Conservation (phyloP, 2,797 vertebrate species). For the Pterois miles region DNA sequence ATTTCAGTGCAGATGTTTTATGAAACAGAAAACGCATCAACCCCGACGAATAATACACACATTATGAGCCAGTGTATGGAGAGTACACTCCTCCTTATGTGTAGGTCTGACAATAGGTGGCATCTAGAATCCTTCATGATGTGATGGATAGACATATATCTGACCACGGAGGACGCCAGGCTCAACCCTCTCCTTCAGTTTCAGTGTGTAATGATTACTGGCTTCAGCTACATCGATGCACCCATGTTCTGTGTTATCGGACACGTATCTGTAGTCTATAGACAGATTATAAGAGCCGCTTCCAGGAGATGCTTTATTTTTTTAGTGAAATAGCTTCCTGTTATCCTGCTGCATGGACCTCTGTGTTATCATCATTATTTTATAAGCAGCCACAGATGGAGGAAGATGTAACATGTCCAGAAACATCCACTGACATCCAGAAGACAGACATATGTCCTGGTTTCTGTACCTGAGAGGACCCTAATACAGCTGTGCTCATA, state of each 20-base stretch:
- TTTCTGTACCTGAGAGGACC: background rate
- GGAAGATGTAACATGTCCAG: background rate
- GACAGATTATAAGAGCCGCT: background rate
- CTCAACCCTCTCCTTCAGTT: background rate
- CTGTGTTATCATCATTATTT: background rate
- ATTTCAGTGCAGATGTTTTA: too few relatives aligned
- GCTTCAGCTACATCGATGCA: background rate
- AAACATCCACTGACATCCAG: background rate
- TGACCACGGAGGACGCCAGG: background rate
- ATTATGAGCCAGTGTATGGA: too few relatives aligned
- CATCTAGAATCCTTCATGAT: rapidly evolving
- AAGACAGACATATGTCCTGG: background rate
- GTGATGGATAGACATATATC: background rate
- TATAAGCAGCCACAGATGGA: background rate
- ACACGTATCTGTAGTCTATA: background rate
- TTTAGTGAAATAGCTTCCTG: background rate
- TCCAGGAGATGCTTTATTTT: background rate
- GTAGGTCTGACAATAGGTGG: background rate
- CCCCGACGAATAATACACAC: too few relatives aligned
- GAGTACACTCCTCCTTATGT: too few relatives aligned
- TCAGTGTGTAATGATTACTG: background rate
- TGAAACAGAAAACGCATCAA: too few relatives aligned
- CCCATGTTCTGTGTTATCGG: background rate
- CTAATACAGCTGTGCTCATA: background rate
- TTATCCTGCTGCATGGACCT: background rate